Evolutionary conservation across 2,113 vertebrate species (phyloP).

Genomic region (Salvelinus sp.): DNA sequence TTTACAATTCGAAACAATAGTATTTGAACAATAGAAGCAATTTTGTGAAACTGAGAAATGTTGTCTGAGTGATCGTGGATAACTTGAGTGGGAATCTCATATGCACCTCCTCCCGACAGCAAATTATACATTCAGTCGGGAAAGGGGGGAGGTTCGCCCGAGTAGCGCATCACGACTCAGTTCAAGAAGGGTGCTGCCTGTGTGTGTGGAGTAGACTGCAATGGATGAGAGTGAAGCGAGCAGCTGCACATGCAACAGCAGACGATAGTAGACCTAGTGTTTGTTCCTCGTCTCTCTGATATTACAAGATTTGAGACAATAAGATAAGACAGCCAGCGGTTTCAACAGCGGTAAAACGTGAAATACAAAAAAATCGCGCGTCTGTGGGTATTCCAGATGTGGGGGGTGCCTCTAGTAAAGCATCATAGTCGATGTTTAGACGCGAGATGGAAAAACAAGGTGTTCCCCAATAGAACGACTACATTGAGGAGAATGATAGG

Average conservation of each 20-base stretch:
- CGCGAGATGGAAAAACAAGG: constrained; percentile 69
- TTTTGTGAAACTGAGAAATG: background rate
- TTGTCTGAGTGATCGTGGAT: constrained; percentile 55
- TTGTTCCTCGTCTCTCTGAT: background rate
- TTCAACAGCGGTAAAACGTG: background rate
- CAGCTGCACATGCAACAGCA: background rate
- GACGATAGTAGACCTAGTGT: too few relatives aligned
- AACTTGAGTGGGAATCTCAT: constrained; percentile 48
- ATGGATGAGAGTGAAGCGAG: constrained; percentile 15
- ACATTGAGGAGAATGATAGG: constrained; percentile 42
- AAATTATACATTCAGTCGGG: constrained; percentile 66
- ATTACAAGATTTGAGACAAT: background rate
- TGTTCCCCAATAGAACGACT: constrained; percentile 62
- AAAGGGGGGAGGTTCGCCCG: constrained; percentile 55
- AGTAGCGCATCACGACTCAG: constrained; percentile 61
- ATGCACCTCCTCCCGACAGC: constrained; percentile 45
- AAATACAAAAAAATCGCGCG: constrained; percentile 6
- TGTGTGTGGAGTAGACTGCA: constrained; percentile 9
- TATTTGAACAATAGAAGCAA: background rate
- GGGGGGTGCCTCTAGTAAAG: constrained; percentile 63
- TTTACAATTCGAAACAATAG: background rate
- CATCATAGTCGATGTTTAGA: constrained; percentile 69
- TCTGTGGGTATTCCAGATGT: constrained; percentile 65
- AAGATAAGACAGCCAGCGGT: background rate
- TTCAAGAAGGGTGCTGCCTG: constrained; percentile 43